Evolutionary conservation across 2,797 vertebrate genomes (phyloP), one percentile per base, ranked within the genome.

Genomic region (Knipowitschia caucasica): DNA sequence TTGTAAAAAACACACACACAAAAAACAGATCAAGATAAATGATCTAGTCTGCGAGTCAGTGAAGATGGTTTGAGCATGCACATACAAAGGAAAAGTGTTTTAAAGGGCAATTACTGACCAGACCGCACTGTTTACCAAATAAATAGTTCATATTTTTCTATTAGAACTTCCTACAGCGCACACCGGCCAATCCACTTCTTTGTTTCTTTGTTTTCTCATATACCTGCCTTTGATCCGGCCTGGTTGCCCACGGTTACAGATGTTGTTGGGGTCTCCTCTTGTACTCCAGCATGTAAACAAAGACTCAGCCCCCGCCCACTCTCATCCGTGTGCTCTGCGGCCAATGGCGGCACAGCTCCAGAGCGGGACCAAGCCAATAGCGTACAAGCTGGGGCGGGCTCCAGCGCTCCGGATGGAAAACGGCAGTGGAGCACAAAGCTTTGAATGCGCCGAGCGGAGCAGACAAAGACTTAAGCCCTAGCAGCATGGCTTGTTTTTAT

Each of bases 201-300:
- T 11, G 49, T 34, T 57, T 8, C 26, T 39, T 34, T 65, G 14
- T 60, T 62, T n/a, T 71, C 50, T 46, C 33, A 23, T 20, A 59
- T 33, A 50, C 46, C 46, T 4, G 15, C 46, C 50, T 46, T 59
- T 51, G 69, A 45, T 1, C 51, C 53, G 64, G 62, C 69, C 75
- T 71, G 71, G 70, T 81, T 69, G 72, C 60, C 73, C 69, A 77
- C 73, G 67, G 83, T 86, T 86, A 86, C 86, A 75, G 69, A 88
- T 88, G 83, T 87, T 85, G 62, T 82, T 85, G 73, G 67, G 66
- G 51, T 82, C 9, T 18, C 18, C 82, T n/a, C n/a, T n/a, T 86
- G 78, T 81, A 62, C 50, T 64, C 76, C 53, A 79, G 69, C 80
- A 77, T 81, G 84, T 89, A 86, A 86, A 86, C 85, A 88, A 89